A percentile compares a stretch with the other conserved stretches of the same genome.
These are phyloP conservation scores for Heliconius ismenius DNA, from an alignment of 2,888 invertebrate genomes.

Conservation along the genomic window DNA sequence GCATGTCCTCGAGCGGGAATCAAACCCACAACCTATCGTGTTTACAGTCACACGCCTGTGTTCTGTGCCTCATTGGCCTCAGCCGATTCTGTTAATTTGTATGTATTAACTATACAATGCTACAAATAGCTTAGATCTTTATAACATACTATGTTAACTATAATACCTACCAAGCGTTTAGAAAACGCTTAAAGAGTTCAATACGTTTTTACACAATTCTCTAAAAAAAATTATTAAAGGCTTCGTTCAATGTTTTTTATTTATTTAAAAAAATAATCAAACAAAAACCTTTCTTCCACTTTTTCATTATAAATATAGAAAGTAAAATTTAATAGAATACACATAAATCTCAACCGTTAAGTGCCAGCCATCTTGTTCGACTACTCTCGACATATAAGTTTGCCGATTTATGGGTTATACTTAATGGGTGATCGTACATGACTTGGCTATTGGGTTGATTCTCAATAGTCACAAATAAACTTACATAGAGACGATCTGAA, in stretches of 20 bases:
- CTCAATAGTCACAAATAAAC: constrained; percentile 43
- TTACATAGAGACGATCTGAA: constrained; percentile 32
- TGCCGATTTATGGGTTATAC: constrained; percentile 38
- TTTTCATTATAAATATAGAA: not conserved
- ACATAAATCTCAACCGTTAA: constrained; percentile 41
- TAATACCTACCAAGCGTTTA: too few species aligned
- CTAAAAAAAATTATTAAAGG: not conserved
- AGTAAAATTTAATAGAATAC: constrained; percentile 31
- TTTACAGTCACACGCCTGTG: too few species aligned
- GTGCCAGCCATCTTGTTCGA: constrained; percentile 40
- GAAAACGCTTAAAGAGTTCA: not conserved
- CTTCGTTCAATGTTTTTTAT: too few species aligned
- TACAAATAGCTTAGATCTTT: too few species aligned
- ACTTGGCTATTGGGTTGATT: constrained; percentile 44
- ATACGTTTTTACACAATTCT: not conserved
- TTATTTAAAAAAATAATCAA: too few species aligned
- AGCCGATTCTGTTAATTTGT: too few species aligned
- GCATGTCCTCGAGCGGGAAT: too few species aligned
- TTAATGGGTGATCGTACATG: constrained; percentile 41
- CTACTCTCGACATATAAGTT: constrained; percentile 39
- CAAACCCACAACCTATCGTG: too few species aligned
- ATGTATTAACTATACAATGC: too few species aligned
- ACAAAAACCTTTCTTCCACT: not conserved
- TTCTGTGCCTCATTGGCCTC: too few species aligned
- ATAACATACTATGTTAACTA: too few species aligned